Conservation (phyloP, 2,113 vertebrate genomes). For the Tachysurus vachellii region DNA sequence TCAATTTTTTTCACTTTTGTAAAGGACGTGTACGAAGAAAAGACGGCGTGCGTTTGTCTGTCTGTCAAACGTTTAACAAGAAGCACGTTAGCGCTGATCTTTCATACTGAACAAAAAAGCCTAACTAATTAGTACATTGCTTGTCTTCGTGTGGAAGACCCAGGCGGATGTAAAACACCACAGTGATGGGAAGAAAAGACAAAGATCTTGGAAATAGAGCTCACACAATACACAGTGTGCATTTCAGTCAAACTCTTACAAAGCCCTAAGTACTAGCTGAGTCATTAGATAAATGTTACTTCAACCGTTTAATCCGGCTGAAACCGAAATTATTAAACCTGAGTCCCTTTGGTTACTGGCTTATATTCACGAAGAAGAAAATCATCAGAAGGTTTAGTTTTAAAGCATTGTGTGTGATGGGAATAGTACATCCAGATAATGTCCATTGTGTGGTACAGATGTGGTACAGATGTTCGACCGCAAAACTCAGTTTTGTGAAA, state of each 20-base stretch:
- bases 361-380: conserved; percentile 14
- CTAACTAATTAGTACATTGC: conserved; percentile 67
- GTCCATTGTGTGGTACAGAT: background rate
- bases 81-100: conserved; percentile 56
- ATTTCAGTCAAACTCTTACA: background rate
- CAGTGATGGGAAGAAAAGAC: conserved; percentile 39
- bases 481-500: background rate
- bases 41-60: background rate
- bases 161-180: background rate
- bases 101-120: conserved; percentile 56
- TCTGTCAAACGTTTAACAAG: conserved; percentile 52
- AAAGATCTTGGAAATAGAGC: background rate
- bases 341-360: background rate
- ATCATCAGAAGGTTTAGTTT: background rate
- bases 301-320: conserved; percentile 2
- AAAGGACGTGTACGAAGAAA: background rate
- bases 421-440: conserved; percentile 9
- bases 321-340: conserved; percentile 12
- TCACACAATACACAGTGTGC: conserved; percentile 20
- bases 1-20: background rate
- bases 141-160: conserved; percentile 64
- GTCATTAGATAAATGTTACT: background rate
- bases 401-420: background rate
- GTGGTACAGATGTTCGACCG: background rate
- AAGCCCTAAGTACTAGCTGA: background rate